Evolutionary conservation across 2,888 invertebrate genomes (phyloP).

Genomic region (Melieria crassipennis): DNA sequence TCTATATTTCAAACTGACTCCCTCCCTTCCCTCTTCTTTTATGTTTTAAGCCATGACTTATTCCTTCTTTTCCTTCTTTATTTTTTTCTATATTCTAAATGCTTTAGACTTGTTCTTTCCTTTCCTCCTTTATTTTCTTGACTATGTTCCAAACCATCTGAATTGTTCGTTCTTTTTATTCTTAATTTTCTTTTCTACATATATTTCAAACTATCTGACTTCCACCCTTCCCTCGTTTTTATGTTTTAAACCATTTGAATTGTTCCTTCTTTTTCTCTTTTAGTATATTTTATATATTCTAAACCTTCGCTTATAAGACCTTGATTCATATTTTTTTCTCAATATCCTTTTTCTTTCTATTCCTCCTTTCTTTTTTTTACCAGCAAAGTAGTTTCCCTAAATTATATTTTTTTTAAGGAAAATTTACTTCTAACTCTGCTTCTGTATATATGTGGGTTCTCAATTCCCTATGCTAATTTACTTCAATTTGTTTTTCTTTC

Average conservation of each 20-base stretch:
- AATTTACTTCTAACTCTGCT: too few relatives aligned
- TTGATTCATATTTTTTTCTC: too few relatives aligned
- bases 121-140: not conserved
- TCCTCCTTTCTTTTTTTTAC: too few relatives aligned
- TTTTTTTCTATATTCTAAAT: not conserved
- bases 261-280: constrained; percentile 1
- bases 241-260: not conserved
- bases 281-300: too few relatives aligned
- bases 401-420: too few relatives aligned
- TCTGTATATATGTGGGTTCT: too few relatives aligned
- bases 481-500: too few relatives aligned
- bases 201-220: not conserved
- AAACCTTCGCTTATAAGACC: too few relatives aligned
- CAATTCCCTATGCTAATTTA: too few relatives aligned
- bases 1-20: too few relatives aligned
- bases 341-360: too few relatives aligned
- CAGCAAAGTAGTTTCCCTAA: too few relatives aligned
- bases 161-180: not conserved
- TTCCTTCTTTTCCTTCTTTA: not conserved
- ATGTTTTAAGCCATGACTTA: not conserved
- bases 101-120: not conserved
- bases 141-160: not conserved
- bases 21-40: not conserved
- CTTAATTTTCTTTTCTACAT: not conserved
- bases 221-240: not conserved